These are phyloP conservation scores for Tachina fera DNA, from an alignment of 2,888 invertebrate genomes.

Conservation along the genomic window DNA sequence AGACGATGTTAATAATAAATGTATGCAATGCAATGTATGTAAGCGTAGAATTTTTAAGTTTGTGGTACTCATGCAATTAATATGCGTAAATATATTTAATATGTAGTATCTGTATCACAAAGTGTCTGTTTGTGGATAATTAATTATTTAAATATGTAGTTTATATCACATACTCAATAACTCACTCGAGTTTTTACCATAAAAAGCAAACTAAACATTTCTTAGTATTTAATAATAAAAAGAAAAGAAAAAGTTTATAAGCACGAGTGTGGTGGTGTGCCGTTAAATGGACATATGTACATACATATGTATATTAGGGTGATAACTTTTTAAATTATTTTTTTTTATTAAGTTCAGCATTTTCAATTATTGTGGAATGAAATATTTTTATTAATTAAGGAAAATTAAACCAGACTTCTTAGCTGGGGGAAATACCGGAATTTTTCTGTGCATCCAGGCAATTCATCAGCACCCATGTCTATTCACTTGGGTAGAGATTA, in stretches of 20 bases:
- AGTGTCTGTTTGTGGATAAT: too few species aligned
- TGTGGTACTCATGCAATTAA: background rate
- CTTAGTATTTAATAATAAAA: background rate
- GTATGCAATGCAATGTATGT: background rate
- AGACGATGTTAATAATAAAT: conserved; percentile 24
- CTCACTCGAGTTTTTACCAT: conserved; percentile 19
- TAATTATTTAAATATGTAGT: too few species aligned
- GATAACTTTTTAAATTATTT: background rate
- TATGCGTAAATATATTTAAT: background rate
- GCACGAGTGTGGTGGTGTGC: conserved; percentile 20
- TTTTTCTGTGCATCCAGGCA: too few species aligned
- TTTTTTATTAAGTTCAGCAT: too few species aligned
- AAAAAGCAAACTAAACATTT: conserved; percentile 13
- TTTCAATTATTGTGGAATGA: too few species aligned
- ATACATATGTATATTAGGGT: conserved; percentile 7
- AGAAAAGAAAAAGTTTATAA: conserved; percentile 8
- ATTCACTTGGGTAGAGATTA: too few species aligned
- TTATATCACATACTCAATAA: background rate
- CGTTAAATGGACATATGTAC: conserved; percentile 43
- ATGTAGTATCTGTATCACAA: background rate
- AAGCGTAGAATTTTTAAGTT: conserved; percentile 1
- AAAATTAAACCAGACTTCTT: too few species aligned
- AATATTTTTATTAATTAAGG: too few species aligned
- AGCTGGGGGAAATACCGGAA: too few species aligned
- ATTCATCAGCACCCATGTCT: too few species aligned